Base-by-base conservation (phyloP, 2,113 vertebrate genomes). In the Addax nasomaculatus region DNA sequence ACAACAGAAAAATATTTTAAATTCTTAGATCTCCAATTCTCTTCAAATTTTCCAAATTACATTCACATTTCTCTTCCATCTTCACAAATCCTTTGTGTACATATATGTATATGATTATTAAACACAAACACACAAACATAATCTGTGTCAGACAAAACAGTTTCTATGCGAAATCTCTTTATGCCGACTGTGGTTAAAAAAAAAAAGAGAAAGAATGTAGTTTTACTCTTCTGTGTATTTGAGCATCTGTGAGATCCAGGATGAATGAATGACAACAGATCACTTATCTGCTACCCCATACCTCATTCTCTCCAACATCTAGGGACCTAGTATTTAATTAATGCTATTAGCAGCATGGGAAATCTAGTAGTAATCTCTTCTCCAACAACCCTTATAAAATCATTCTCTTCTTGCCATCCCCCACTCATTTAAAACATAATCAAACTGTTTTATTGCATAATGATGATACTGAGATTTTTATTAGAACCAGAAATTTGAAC, bases 401-500 rank as follows among this genome's bases (percentile, higher is more conserved):
- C 5, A 85, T 39, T 73, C 67, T 29, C 23, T 78, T 62, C 39
- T 88, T 92, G 43, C 23, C 51, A 6, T 91, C 30, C n/a, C 89
- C 43, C 83, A 78, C 13, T 86, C 67, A 90, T 49, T 97, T 92
- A 92, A 96, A 45, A 30, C 30, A 90, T 47, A 85, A 60, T 23
- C 8, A 94, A 97, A 91, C 16, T 80, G 3, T 5, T 51, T 36
- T 36, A 89, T 47, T 78, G 55, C 53, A 97, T 67, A 93, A 64
- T 91, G 84, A 25, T 4, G 23, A 85, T 64, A 92, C 43, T 36
- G 80, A 94, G 62, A 95, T 95, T 96, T 94, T 98, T 89, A 45
- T 73, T 33, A 95, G 90, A 51, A 96, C 1, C 58, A 96, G 23
- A 95, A 98, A 97, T 16, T 14, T 14, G 36, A 33, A 23, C 25